Conservation (phyloP, 2,888 invertebrate genomes). For the Drosophila birchii region DNA sequence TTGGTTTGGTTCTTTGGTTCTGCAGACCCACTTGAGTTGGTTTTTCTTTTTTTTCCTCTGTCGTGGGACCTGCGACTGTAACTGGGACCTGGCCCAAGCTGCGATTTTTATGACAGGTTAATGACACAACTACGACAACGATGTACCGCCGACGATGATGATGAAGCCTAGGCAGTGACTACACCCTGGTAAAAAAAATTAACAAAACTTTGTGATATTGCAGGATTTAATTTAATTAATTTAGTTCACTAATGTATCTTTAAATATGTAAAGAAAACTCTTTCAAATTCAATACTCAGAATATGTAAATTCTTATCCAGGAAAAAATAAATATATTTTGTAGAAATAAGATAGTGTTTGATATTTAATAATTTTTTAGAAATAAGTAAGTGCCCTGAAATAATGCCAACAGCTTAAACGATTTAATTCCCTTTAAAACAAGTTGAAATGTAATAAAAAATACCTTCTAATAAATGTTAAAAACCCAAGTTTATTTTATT, state of each 20-base stretch:
- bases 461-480: background rate
- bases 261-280: background rate
- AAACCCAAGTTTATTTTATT: background rate
- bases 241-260: no score
- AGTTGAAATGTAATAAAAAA: background rate
- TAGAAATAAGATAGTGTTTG: background rate
- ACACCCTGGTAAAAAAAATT: slow-evolving; percentile 32
- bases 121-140: slow-evolving; percentile 59
- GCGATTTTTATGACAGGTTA: slow-evolving; percentile 79
- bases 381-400: background rate
- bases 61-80: slow-evolving; percentile 53
- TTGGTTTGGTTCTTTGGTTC: background rate
- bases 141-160: slow-evolving; percentile 22
- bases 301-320: background rate
- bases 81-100: slow-evolving; percentile 47
- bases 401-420: background rate
- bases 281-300: background rate
- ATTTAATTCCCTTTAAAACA: no score
- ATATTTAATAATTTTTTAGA: background rate
- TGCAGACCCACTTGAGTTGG: slow-evolving; percentile 4
- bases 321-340: background rate
- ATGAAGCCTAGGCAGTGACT: slow-evolving; percentile 39
- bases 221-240: no score
- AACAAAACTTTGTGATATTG: no score
- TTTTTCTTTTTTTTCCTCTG: background rate